Evolutionary conservation across 2,113 vertebrate species (phyloP).

Genomic region (Callochromis pleurospilus): DNA sequence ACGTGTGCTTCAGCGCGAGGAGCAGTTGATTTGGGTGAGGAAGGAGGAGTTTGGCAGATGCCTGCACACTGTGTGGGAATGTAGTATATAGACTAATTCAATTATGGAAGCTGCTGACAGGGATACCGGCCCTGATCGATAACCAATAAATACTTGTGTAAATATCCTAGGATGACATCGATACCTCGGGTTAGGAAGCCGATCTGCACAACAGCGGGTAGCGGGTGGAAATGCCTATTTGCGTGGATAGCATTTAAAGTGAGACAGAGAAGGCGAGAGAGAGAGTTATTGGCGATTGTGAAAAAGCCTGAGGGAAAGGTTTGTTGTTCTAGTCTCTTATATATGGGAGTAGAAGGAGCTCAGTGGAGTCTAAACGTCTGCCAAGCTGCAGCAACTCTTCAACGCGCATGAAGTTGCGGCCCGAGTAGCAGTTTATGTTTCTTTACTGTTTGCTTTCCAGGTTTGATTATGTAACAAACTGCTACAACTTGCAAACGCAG

Average conservation of each 20-base stretch:
- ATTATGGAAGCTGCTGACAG: neutral
- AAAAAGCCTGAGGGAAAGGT: slow-evolving; percentile 2
- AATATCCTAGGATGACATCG: slow-evolving; percentile 33
- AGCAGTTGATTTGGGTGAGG: neutral
- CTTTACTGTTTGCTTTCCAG: neutral
- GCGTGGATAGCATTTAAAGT: slow-evolving; percentile 39
- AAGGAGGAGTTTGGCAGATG: neutral
- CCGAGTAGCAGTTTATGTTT: neutral
- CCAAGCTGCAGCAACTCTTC: neutral
- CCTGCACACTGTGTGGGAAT: neutral
- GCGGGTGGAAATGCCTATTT: slow-evolving; percentile 2
- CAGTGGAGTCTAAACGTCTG: neutral
- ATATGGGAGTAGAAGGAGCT: slow-evolving; percentile 12
- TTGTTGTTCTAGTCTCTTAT: slow-evolving; percentile 7
- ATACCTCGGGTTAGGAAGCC: slow-evolving; percentile 4
- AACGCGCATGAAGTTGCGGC: neutral
- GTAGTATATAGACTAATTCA: slow-evolving; percentile 6
- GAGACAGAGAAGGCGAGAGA: neutral
- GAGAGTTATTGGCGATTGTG: slow-evolving; percentile 23
- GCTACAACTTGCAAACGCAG: neutral
- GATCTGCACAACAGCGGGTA: neutral
- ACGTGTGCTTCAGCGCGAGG: neutral
- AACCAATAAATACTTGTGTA: slow-evolving; percentile 34
- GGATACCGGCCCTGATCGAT: slow-evolving; percentile 24
- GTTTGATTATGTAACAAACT: slow-evolving; percentile 12